Percentiles rank a stretch among this genome's conserved stretches.
These are phyloP conservation scores for Acanthisitta chloris DNA, from an alignment of 2,113 vertebrate species.

Conservation along the genomic window DNA sequence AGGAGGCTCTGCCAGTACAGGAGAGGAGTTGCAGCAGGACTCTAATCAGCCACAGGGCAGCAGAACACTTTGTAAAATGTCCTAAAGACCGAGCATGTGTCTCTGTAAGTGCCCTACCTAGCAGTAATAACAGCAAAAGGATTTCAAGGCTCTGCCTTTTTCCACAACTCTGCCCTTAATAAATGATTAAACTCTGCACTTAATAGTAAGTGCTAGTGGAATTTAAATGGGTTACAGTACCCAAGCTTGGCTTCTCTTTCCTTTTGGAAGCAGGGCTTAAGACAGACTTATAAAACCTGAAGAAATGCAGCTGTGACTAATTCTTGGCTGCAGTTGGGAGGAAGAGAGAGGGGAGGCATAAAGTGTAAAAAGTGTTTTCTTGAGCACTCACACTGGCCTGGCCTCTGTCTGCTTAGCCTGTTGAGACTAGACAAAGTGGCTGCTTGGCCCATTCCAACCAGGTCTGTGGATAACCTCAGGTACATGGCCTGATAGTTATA, in stretches of 20 bases:
- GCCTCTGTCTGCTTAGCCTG: not conserved
- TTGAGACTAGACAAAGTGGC: not conserved
- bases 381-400: not conserved
- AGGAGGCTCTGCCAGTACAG: not conserved
- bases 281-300: not conserved
- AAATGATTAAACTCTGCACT: conserved; percentile 23
- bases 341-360: not conserved
- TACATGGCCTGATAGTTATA: not conserved
- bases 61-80: not conserved
- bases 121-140: not conserved
- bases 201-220: not conserved
- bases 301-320: conserved; percentile 45
- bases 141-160: not conserved
- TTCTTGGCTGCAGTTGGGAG: not conserved
- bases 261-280: not conserved
- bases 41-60: not conserved
- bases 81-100: not conserved
- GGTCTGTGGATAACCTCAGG: not conserved
- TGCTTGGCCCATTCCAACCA: not conserved
- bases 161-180: not conserved
- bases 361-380: not conserved
- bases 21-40: not conserved
- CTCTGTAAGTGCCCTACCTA: not conserved
- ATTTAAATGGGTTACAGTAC: not conserved
- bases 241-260: not conserved